Evolutionary conservation across 1,140 invertebrate species (phyloP), one percentile per base, ranked within the genome.

Genomic region (Drosophila carrolli): DNA sequence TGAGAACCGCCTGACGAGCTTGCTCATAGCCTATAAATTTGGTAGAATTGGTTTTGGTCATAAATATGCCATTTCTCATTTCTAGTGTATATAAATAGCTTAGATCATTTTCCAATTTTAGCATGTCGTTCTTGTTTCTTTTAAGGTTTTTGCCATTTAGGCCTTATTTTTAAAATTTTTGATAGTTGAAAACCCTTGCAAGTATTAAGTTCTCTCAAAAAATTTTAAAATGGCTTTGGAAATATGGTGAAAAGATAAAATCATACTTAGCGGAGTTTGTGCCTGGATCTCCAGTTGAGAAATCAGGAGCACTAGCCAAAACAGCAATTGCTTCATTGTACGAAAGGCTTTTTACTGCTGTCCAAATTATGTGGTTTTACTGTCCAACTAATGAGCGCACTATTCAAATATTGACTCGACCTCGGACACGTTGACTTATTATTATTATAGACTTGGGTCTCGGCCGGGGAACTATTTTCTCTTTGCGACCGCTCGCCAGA

Each of bases 11-110:
- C 38, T 91, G 81, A 40, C 94, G 86, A 2, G 92, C 86, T 41
- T 91, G 66, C 67, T 93, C 93, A 77, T 94, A 94, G 66, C 91
- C 92, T 90, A 19, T 2, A 7, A 14, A 53, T 5, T 2, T 46
- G 4, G 4, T 11, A 11, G 2, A 1, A 23, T 11, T 7, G 0
- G 5, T 0, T 32, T 32, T 32, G 8, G 8, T 32, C 8, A 32
- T 32, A 32, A 4, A 7, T 32, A 32, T 32, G 29, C 6, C 29
- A 1, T 7, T 19, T 46, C 9, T 11, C 4, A 43, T 43, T 43
- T 43, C 7, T 0, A 16, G 16, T 9, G 3, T 16, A 1, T n/a
- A 16, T 14, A 27, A 9, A 8, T 32, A 32, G 29, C 8, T 32
- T 1, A 32, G 29, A 32, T 32, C 5, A 7, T 32, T 32, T 32